phyloP scores from a whole-genome alignment of 2,113 vertebrate species.

The Rhinolophus ferrumequinum region DNA sequence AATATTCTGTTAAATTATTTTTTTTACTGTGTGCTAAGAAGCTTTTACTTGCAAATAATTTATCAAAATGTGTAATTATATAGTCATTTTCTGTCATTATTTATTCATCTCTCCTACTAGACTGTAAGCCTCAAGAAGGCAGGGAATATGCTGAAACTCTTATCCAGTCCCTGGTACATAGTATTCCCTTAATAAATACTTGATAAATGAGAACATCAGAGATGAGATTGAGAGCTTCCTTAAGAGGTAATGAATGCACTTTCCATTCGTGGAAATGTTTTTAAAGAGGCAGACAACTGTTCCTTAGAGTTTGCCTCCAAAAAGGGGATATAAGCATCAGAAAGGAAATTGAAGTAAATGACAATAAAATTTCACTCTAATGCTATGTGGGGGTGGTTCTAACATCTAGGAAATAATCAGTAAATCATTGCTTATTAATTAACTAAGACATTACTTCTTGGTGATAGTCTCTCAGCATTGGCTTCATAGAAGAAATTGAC shows the following conservation, averaged over 20 bases:
- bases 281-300: background rate
- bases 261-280: background rate
- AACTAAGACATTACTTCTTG: background rate
- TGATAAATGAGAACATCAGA: background rate
- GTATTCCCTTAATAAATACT: background rate
- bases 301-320: background rate
- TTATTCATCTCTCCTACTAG: background rate
- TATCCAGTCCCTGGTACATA: background rate
- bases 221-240: background rate
- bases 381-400: background rate
- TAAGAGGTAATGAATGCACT: background rate
- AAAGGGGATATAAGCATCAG: background rate
- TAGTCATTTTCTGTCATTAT: background rate
- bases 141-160: background rate
- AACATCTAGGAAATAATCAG: background rate
- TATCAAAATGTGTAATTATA: background rate
- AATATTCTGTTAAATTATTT: background rate
- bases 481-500: background rate
- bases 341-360: conserved; percentile 17
- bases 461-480: background rate
- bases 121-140: background rate
- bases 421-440: background rate
- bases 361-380: background rate
- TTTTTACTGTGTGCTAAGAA: background rate
- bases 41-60: background rate